Evolutionary conservation across 1,140 invertebrate genomes (phyloP).

Genomic region (Aphelenchoides fujianensis): DNA sequence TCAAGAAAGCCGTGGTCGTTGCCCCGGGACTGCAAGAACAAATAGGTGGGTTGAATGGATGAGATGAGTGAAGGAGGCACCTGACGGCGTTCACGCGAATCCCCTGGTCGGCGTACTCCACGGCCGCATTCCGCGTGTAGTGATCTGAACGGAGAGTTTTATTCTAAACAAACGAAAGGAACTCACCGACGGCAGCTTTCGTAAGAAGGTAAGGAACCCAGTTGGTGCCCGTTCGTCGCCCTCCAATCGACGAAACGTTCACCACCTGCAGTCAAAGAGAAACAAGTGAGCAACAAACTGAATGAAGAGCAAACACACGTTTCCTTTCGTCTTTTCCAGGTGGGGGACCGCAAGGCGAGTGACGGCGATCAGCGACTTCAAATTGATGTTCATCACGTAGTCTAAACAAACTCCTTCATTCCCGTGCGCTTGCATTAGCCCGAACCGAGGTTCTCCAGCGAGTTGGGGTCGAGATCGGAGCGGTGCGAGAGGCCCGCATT

Average conservation of each 20-base stretch:
- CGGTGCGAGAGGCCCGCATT: not conserved
- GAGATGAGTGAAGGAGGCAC: too few relatives aligned
- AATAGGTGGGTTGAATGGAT: too few relatives aligned
- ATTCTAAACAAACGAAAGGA: conserved; percentile 18
- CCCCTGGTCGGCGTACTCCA: conserved; percentile 74
- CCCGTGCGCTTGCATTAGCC: not conserved
- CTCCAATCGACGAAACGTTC: conserved; percentile 84
- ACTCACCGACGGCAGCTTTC: conserved; percentile 5
- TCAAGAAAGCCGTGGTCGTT: not conserved
- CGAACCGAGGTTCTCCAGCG: conserved; percentile 74
- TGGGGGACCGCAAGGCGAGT: conserved; percentile 80
- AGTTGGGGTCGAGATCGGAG: conserved; percentile 40
- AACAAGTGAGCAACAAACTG: conserved; percentile 64
- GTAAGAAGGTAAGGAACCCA: not conserved
- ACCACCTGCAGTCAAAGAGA: conserved; percentile 84
- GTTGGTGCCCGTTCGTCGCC: conserved; percentile 70
- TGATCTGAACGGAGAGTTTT: too few relatives aligned
- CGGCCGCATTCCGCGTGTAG: conserved; percentile 74
- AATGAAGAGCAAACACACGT: conserved; percentile 48
- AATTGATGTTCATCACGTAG: conserved; percentile 75
- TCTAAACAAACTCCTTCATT: too few relatives aligned
- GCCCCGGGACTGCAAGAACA: conserved; percentile 67
- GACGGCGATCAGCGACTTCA: conserved; percentile 65
- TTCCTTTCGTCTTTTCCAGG: conserved; percentile 75
- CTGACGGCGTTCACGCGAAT: conserved; percentile 73